Evolutionary conservation across 2,888 invertebrate genomes (phyloP), one percentile per base, ranked within the genome.

Genomic region (Melangyna quadrimaculata): DNA sequence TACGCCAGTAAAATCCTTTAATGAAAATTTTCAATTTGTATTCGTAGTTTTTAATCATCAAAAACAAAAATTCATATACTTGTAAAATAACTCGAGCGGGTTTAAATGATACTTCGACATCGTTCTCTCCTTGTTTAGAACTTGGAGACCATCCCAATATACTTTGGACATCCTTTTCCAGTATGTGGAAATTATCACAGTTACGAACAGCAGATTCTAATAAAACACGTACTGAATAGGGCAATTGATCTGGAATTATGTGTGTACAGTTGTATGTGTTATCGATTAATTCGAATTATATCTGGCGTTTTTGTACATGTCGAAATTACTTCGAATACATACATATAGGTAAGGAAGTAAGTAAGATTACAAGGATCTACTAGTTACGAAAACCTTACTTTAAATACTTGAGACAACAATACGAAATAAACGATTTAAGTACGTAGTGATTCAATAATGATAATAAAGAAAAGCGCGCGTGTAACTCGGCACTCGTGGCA

Each of bases 61-160:
- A 12, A 59, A 19, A 48, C 4, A n/a, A n/a, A 5, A 51, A 19
- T 24, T 14, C 45, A 65, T 10, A 87, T 90, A 98, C 98, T 94
- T 99, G 99, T 24, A 99, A 93, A 87, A 99, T 96, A 78, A 99
- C 99, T 88, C 99, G 93, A 0, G 99, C 97, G 0, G 99, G 99
- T 92, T 97, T 98, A 92, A 99, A 99, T 0, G 98, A 96, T 35
- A 99, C 96, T 93, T 99, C 99, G 35, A 97, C 96, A 51, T 95
- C 96, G 72, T 90, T 90, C 70, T 90, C 78, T 1, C 91, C 92
- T 77, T 91, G 91, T 73, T 90, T 90, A 6, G 90, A 92, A 8
- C 86, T 89, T 3, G 91, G 90, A 89, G 97, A 95, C 99, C 99
- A 99, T 84, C 96, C 94, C 72, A 99, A 93, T 51, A 99, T 97